Base-by-base conservation (phyloP, 1,140 invertebrate species). In the Periplaneta americana region DNA sequence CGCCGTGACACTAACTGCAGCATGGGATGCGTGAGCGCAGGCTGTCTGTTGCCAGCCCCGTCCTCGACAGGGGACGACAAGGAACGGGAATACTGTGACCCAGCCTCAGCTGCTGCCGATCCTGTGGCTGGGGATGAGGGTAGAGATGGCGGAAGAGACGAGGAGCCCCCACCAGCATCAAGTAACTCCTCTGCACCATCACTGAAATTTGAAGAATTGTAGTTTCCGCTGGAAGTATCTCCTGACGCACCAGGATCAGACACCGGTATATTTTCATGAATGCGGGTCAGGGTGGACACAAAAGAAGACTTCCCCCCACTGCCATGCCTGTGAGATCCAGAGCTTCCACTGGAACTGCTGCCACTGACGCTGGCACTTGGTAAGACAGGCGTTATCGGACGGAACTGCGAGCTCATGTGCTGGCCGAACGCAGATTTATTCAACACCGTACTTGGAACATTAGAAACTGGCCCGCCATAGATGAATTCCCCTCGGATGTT, bases 1-100 rank as follows among this genome's bases (percentile, higher is more conserved):
- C 94, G 88, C 78, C 92, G 91, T 2, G 92, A 92, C 32, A 95
- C 93, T 66, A 94, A 90, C 84, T 93, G 92, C 28, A 93, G 85
- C 36, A 34, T 34, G n/a, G 82, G 82, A 31, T 79, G 82, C 17
- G 79, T 28, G 13, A n/a, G 48, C 5, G 48, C 22, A 66, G 48
- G 48, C 8, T 66, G 22, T 66, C 28, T 22, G 28, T 66, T 66
- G 28, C 48, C 11, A 66, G 13, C 11, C 13, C 48, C 48, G 22
- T n/a, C n/a, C n/a, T 66, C 48, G 28, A 22, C 11, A n/a, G 48
- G n/a, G 48, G n/a, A 9, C 28, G 22, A 66, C 28, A 66, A 28
- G 22, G 48, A 66, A 66, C 57, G 36, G 0, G 34, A 4, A 18
- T 33, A 34, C 17, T 48, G 48, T 15, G 34, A 22, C 74, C 78